Conservation (phyloP, 2,888 invertebrate species). For the Lycia hirtaria region DNA sequence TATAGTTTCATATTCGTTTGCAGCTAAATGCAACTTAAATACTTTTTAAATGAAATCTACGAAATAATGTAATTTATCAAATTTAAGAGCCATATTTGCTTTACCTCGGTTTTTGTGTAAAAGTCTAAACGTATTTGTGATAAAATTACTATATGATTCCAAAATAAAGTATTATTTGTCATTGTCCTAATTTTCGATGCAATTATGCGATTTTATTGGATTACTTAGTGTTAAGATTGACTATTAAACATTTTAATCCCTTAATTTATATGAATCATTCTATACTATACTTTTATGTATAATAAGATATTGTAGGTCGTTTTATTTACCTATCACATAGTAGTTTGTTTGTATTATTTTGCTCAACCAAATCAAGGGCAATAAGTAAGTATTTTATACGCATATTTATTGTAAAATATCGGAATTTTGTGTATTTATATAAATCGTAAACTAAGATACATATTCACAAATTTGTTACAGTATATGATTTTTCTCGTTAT, state of each 20-base stretch:
- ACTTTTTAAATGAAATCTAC: background rate
- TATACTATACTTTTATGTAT: slow-evolving; percentile 1
- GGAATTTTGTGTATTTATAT: too few species aligned
- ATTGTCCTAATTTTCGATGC: slow-evolving; percentile 29
- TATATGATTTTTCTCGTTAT: too few species aligned
- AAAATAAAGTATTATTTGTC: slow-evolving; percentile 42
- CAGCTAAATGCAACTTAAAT: slow-evolving; percentile 29
- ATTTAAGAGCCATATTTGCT: slow-evolving; percentile 24
- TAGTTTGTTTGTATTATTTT: slow-evolving; percentile 18
- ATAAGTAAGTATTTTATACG: slow-evolving; percentile 1
- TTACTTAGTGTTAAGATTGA: slow-evolving; percentile 20
- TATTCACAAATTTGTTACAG: too few species aligned
- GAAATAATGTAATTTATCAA: slow-evolving; percentile 2
- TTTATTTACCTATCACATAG: slow-evolving; percentile 8
- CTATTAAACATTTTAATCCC: slow-evolving; percentile 9
- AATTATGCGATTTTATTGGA: slow-evolving; percentile 11
- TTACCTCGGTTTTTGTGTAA: slow-evolving; percentile 14
- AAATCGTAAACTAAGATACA: too few species aligned
- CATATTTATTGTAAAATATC: background rate
- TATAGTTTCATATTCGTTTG: slow-evolving; percentile 40
- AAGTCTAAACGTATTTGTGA: slow-evolving; percentile 31
- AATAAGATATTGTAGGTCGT: background rate
- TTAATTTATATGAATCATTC: background rate
- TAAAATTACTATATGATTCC: slow-evolving; percentile 32
- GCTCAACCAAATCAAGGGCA: slow-evolving; percentile 33